Evolutionary conservation across 30 jellyfish, hydroid and myxozoan species (phyloP).

Genomic region (Aurelia sp.): DNA sequence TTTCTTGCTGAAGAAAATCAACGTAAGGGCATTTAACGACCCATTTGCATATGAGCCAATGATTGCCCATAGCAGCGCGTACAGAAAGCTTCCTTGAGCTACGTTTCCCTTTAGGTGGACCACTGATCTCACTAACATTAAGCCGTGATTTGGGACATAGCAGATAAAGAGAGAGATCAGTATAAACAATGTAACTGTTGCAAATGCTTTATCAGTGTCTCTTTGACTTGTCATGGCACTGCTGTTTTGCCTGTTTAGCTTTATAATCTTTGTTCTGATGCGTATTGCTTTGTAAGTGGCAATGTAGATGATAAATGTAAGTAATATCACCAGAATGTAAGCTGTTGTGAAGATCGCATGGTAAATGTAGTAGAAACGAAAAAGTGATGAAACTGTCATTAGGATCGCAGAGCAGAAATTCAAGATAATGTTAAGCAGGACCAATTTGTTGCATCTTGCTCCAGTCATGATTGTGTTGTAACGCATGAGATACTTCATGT

Average conservation of each 20-base stretch:
- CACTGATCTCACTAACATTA: neutral
- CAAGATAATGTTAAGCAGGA: neutral
- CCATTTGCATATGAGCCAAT: conserved; percentile 21
- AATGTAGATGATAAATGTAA: conserved; percentile 14
- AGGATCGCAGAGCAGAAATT: neutral
- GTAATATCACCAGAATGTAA: neutral
- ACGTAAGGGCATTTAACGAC: conserved; percentile 1
- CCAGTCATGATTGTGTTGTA: conserved; percentile 22
- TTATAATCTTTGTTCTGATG: neutral
- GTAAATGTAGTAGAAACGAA: conserved; percentile 23
- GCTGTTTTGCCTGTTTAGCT: neutral
- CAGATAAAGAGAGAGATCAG: conserved; percentile 8
- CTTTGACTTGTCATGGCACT: neutral
- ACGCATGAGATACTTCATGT: conserved; percentile 47
- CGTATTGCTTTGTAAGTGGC: conserved; percentile 13
- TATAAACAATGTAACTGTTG: conserved; percentile 6
- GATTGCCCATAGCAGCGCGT: conserved; percentile 26
- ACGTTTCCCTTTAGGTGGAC: neutral
- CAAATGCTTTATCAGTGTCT: conserved; percentile 4
- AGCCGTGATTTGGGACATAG: conserved; percentile 9
- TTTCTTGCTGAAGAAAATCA: neutral
- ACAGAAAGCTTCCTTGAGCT: conserved; percentile 1
- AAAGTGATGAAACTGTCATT: conserved; percentile 13
- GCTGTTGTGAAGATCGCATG: neutral
- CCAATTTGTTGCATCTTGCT: neutral